Evolutionary conservation across 1,140 invertebrate genomes (phyloP).

Genomic region (Dendroctonus valens): DNA sequence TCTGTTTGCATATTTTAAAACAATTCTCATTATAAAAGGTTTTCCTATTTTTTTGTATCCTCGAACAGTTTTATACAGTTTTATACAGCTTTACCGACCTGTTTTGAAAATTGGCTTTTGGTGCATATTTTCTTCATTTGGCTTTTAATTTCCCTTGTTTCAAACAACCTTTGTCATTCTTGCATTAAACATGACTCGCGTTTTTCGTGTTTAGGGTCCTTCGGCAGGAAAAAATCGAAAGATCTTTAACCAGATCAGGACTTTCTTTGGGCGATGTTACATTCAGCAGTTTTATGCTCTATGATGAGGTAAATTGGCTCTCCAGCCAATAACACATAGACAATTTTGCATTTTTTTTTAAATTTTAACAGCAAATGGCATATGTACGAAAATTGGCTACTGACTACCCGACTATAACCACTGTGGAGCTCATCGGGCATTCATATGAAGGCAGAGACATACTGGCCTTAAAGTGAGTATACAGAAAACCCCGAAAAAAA

Average conservation of each 20-base stretch:
- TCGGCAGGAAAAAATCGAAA: neutral
- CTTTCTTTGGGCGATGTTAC: constrained; percentile 4
- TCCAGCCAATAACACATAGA: too few relatives aligned
- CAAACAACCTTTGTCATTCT: too few relatives aligned
- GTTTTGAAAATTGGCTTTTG: too few relatives aligned
- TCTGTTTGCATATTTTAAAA: too few relatives aligned
- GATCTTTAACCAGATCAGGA: neutral
- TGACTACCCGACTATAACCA: constrained; percentile 52
- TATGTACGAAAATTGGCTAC: constrained; percentile 51
- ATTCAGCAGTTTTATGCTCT: constrained; percentile 15
- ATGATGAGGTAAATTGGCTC: constrained; percentile 17
- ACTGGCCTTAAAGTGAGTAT: constrained; percentile 25
- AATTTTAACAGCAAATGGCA: constrained; percentile 49
- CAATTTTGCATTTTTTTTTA: neutral
- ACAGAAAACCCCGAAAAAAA: neutral
- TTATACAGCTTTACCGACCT: too few relatives aligned
- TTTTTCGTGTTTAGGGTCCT: neutral
- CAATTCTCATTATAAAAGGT: too few relatives aligned
- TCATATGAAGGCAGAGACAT: constrained; percentile 59
- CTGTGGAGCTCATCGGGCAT: constrained; percentile 55
- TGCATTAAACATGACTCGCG: too few relatives aligned
- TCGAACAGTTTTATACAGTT: too few relatives aligned
- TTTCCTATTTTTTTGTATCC: too few relatives aligned
- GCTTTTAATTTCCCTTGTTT: too few relatives aligned
- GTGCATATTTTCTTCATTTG: too few relatives aligned